These are phyloP conservation scores for Pyrocoelia pectoralis DNA, from an alignment of 2,888 invertebrate species.

Conservation along the genomic window DNA sequence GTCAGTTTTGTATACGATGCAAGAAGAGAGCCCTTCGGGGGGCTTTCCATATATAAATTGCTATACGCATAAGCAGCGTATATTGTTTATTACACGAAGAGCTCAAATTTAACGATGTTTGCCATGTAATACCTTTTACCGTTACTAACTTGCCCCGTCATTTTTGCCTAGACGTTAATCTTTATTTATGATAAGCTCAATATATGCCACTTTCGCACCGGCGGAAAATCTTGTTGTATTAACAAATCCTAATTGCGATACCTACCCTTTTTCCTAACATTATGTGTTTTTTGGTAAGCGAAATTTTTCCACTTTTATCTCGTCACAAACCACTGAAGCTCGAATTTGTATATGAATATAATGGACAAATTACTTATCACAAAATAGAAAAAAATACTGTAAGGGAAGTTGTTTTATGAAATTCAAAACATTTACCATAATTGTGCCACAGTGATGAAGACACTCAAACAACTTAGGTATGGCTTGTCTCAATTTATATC, in stretches of 20 bases:
- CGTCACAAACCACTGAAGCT: too few relatives aligned
- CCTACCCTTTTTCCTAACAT: too few relatives aligned
- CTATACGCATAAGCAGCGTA: neutral
- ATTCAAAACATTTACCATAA: too few relatives aligned
- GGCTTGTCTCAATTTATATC: too few relatives aligned
- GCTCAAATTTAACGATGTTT: constrained; percentile 1
- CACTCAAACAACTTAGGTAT: too few relatives aligned
- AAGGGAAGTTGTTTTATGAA: too few relatives aligned
- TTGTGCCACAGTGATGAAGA: too few relatives aligned
- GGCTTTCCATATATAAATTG: neutral
- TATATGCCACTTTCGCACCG: neutral
- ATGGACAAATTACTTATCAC: too few relatives aligned
- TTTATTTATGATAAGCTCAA: neutral
- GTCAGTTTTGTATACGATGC: neutral
- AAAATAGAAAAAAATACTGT: too few relatives aligned
- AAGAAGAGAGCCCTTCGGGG: neutral
- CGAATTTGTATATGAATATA: too few relatives aligned
- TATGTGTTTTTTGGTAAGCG: too few relatives aligned
- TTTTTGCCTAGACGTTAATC: neutral
- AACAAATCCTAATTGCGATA: neutral
- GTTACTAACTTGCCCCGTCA: neutral
- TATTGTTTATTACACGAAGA: neutral
- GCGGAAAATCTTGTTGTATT: neutral
- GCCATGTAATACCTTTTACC: neutral
- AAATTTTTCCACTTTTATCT: too few relatives aligned